A percentile compares a stretch with the other conserved stretches of the same genome.
phyloP scores from a whole-genome alignment of 2,797 vertebrate genomes.

The Labroides dimidiatus region DNA sequence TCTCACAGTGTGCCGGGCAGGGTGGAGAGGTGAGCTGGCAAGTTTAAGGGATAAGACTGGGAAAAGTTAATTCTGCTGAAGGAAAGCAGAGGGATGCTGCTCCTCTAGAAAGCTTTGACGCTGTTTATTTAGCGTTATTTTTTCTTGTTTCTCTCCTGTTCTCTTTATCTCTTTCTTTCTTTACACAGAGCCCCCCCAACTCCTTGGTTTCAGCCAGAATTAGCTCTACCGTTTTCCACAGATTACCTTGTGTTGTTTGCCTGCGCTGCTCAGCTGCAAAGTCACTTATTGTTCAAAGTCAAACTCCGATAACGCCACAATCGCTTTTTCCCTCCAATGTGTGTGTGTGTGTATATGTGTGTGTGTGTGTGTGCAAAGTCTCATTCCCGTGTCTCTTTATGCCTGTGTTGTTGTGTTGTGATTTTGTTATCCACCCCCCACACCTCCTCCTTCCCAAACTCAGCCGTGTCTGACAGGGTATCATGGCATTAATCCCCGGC shows the following conservation, averaged over 20 bases:
- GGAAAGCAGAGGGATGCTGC: background rate
- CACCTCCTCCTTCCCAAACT: conserved; percentile 1
- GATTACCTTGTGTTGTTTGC: conserved; percentile 47
- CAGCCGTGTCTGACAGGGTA: conserved; percentile 66
- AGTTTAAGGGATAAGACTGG: background rate
- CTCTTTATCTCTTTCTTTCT: conserved; percentile 11
- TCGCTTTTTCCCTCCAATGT: conserved; percentile 35
- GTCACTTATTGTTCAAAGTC: conserved; percentile 67
- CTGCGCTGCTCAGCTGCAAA: conserved; percentile 44
- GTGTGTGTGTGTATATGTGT: conserved; percentile 13
- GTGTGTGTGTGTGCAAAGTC: conserved; percentile 10
- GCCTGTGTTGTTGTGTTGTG: conserved; percentile 38
- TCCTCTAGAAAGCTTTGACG: background rate
- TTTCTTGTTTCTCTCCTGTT: background rate
- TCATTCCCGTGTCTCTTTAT: conserved; percentile 14
- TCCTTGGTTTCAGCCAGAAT: conserved; percentile 38
- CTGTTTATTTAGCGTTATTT: conserved; percentile 12
- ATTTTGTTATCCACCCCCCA: conserved; percentile 23
- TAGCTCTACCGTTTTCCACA: conserved; percentile 29
- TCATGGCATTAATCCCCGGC: conserved; percentile 74
- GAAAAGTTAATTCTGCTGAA: background rate
- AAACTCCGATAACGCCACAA: conserved; percentile 48
- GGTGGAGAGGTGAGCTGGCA: background rate
- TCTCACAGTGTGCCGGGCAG: background rate
- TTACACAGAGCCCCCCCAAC: background rate